These are phyloP conservation scores for Syngnathus acus DNA, from an alignment of 2,797 vertebrate genomes.

Conservation along the genomic window DNA sequence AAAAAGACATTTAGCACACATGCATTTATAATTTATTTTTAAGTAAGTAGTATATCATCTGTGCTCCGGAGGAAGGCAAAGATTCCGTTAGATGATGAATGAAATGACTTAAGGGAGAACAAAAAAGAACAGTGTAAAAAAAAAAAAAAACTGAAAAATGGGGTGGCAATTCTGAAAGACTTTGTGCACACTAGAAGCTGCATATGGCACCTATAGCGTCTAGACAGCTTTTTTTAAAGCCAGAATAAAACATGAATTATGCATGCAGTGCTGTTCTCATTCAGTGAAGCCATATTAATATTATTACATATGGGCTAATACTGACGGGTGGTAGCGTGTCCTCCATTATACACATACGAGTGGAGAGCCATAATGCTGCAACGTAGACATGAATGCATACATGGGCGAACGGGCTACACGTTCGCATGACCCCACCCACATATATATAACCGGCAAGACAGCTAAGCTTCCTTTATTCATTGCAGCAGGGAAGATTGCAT, in stretches of 20 bases:
- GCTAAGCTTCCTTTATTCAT: slow-evolving; percentile 62
- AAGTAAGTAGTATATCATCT: slow-evolving; percentile 45
- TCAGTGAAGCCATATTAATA: slow-evolving; percentile 69
- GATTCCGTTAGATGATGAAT: slow-evolving; percentile 35
- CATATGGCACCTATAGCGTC: slow-evolving; percentile 39
- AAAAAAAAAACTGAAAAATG: slow-evolving; percentile 60
- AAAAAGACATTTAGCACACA: slow-evolving; percentile 62
- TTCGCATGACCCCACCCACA: slow-evolving; percentile 13
- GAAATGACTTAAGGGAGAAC: slow-evolving; percentile 24
- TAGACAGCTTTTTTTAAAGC: slow-evolving; percentile 57
- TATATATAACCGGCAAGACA: slow-evolving; percentile 34
- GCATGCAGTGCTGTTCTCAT: slow-evolving; percentile 65
- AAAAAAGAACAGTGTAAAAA: slow-evolving; percentile 18
- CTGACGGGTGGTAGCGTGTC: slow-evolving; percentile 29
- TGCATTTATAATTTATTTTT: slow-evolving; percentile 37
- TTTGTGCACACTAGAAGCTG: slow-evolving; percentile 17
- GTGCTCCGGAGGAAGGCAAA: slow-evolving; percentile 28
- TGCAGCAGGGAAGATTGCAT: slow-evolving; percentile 65
- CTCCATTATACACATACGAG: slow-evolving; percentile 48
- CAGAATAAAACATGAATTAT: slow-evolving; percentile 73
- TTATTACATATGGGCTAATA: slow-evolving; percentile 65
- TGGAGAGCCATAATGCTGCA: slow-evolving; percentile 37
- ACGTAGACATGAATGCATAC: slow-evolving; percentile 12
- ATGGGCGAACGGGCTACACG: slow-evolving; percentile 8
- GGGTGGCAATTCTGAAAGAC: slow-evolving; percentile 26